phyloP scores from a whole-genome alignment of 2,888 invertebrate genomes.

The Dasypogon diadema region DNA sequence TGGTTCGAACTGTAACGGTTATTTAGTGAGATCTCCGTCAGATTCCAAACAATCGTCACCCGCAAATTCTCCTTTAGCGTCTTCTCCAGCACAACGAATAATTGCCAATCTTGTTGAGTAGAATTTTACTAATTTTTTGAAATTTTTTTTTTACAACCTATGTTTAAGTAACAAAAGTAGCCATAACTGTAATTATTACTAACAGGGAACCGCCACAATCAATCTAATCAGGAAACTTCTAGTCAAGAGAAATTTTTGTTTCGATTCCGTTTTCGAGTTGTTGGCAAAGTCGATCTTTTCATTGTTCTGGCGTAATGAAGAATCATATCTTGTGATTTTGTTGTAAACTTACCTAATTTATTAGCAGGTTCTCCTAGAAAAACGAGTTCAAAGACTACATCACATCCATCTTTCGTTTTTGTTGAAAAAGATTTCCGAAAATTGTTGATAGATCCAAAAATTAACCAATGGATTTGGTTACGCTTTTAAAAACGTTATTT shows the following conservation, averaged over 20 bases:
- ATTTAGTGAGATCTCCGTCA: not conserved
- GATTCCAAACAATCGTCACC: slow-evolving; percentile 13
- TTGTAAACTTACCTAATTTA: no score
- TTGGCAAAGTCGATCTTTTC: no score
- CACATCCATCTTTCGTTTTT: no score
- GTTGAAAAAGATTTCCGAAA: not conserved
- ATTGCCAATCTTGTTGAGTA: slow-evolving; percentile 7
- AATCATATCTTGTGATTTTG: no score
- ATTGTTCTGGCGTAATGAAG: no score
- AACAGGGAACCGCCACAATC: not conserved
- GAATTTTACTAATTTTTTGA: not conserved
- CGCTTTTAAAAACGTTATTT: no score
- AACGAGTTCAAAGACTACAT: no score
- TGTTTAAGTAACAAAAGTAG: slow-evolving; percentile 2
- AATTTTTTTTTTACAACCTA: not conserved
- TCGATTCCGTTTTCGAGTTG: no score
- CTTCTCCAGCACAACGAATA: slow-evolving; percentile 20
- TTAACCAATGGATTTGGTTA: no score
- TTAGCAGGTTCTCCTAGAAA: no score
- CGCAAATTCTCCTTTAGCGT: not conserved
- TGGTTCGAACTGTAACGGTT: not conserved
- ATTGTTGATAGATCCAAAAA: no score
- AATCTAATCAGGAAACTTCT: not conserved
- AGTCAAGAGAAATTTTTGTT: not conserved
- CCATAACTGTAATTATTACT: not conserved